Evolutionary conservation across 2,797 vertebrate genomes (phyloP).

Genomic region (Eulemur albifrons): DNA sequence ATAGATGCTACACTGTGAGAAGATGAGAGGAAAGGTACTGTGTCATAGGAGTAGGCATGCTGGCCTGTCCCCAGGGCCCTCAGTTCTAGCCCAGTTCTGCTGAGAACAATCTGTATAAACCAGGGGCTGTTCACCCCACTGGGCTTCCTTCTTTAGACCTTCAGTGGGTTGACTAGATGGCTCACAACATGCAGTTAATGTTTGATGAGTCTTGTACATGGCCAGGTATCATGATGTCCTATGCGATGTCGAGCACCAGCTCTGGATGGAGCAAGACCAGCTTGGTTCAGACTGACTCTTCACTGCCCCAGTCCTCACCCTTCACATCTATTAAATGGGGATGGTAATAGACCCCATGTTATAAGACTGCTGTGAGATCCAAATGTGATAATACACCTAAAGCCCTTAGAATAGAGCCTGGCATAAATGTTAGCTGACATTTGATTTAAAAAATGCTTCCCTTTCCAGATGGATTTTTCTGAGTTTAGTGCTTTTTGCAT

Average conservation of each 20-base stretch:
- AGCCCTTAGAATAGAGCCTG: neutral
- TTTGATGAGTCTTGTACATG: neutral
- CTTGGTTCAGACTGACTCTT: neutral
- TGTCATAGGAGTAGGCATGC: neutral
- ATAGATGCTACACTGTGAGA: neutral
- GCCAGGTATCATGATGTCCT: no score
- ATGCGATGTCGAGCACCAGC: neutral
- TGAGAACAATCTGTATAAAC: neutral
- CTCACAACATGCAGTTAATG: neutral
- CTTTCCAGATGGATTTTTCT: conserved; percentile 56
- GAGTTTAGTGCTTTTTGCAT: conserved; percentile 49
- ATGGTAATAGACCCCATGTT: neutral
- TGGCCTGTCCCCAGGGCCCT: neutral
- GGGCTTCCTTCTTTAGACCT: neutral
- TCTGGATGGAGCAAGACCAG: neutral
- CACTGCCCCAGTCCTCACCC: neutral
- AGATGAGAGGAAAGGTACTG: neutral
- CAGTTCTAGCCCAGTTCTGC: neutral
- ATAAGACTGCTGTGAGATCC: neutral
- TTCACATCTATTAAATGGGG: neutral
- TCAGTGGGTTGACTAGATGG: neutral
- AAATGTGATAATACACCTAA: neutral
- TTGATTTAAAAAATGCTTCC: conserved; percentile 24
- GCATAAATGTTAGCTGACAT: conserved; percentile 1
- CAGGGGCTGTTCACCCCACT: neutral